These are phyloP conservation scores for Oscheius sp. DNA, from an alignment of 2,888 invertebrate species.

Conservation along the genomic window DNA sequence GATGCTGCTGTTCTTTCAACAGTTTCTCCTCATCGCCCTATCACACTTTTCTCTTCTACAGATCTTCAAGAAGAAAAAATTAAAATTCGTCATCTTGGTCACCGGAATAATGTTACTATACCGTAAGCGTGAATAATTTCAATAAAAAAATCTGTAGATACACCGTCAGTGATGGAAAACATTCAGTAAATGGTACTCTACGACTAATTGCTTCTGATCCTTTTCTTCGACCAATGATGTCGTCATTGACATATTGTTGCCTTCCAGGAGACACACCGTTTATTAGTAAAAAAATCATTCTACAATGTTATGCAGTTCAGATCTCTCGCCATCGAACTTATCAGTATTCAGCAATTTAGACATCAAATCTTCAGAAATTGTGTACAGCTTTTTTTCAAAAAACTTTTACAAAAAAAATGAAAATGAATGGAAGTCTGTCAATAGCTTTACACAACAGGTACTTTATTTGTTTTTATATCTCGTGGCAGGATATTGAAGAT, in stretches of 20 bases:
- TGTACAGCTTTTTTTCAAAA: conserved; percentile 38
- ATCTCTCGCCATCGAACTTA: conserved; percentile 38
- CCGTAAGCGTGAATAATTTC: conserved; percentile 4
- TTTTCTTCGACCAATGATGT: conserved; percentile 50
- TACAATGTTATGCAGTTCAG: background rate
- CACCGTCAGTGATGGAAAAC: conserved; percentile 60
- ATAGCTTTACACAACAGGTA: conserved; percentile 51
- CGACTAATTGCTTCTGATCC: conserved; percentile 47
- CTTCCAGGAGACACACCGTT: conserved; percentile 35
- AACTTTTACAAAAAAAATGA: conserved; percentile 20
- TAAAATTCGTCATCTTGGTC: conserved; percentile 56
- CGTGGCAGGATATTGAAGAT: conserved; percentile 35
- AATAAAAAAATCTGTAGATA: conserved; percentile 44
- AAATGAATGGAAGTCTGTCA: conserved; percentile 25
- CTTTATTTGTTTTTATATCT: too few relatives aligned
- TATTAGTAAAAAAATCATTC: conserved; percentile 25
- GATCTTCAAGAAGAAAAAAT: conserved; percentile 49
- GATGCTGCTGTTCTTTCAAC: conserved; percentile 55
- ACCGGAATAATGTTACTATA: conserved; percentile 33
- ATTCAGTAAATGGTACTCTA: conserved; percentile 46
- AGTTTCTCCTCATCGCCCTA: conserved; percentile 52
- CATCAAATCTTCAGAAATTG: conserved; percentile 46
- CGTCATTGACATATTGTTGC: conserved; percentile 37
- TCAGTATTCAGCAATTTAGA: conserved; percentile 57
- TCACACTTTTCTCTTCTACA: conserved; percentile 47